A percentile compares a stretch with the other conserved stretches of the same genome.
phyloP scores from a whole-genome alignment of 2,888 invertebrate species.

The Trachelus stipa region DNA sequence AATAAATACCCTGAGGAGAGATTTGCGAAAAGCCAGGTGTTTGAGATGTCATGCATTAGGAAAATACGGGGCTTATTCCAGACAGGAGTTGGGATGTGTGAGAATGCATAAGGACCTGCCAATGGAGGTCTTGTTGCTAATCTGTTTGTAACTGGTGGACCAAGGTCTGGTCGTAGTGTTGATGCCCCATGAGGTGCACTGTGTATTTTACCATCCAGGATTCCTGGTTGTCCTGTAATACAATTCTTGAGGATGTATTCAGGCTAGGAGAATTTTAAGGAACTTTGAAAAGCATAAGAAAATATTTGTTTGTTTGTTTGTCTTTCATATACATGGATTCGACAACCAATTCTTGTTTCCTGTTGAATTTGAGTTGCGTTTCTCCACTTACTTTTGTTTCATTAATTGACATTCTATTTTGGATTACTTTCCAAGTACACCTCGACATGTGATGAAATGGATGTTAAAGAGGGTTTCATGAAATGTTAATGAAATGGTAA shows the following conservation, averaged over 20 bases:
- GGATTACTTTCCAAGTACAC: neutral
- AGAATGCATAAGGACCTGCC: constrained; percentile 92
- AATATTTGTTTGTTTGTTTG: neutral
- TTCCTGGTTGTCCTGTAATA: constrained; percentile 60
- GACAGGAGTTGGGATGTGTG: constrained; percentile 83
- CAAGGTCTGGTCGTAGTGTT: constrained; percentile 67
- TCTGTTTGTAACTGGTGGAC: constrained; percentile 68
- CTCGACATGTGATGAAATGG: neutral
- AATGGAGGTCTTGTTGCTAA: constrained; percentile 76
- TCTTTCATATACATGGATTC: no score
- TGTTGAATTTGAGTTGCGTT: neutral
- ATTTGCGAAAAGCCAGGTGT: constrained; percentile 88
- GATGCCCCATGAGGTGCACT: constrained; percentile 57
- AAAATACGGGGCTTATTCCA: constrained; percentile 85
- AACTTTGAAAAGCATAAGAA: neutral
- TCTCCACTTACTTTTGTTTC: neutral
- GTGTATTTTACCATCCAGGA: constrained; percentile 61
- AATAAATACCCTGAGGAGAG: constrained; percentile 79
- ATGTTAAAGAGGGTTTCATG: neutral
- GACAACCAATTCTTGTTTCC: neutral
- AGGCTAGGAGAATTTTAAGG: neutral
- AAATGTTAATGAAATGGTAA: neutral
- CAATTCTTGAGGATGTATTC: constrained; percentile 39
- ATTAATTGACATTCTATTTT: neutral
- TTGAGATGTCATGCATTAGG: constrained; percentile 75